A percentile compares a stretch with the other conserved stretches of the same genome.
Conservation (phyloP, 2,113 vertebrate species). For the Gymnarchus niloticus region DNA sequence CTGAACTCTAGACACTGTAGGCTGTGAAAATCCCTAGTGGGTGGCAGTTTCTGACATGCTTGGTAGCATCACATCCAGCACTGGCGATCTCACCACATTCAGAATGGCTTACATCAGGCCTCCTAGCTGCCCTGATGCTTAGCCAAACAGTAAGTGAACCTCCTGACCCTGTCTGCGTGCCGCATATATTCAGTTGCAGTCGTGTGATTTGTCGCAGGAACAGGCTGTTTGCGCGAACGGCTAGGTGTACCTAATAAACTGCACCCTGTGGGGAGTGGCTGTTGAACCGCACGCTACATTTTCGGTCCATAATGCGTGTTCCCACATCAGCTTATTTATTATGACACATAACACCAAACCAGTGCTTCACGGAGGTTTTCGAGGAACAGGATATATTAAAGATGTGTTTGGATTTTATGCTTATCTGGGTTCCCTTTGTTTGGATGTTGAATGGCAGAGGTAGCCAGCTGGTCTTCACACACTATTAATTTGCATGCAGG, state of each 20-base stretch:
- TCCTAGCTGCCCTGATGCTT: neutral
- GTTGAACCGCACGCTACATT: neutral
- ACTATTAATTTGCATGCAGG: conserved; percentile 17
- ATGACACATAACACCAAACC: neutral
- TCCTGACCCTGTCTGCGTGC: neutral
- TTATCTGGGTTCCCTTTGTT: neutral
- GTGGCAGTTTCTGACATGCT: neutral
- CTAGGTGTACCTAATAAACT: neutral
- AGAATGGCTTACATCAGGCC: too few relatives aligned
- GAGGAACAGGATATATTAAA: neutral
- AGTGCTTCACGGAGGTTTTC: neutral
- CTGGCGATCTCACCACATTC: too few relatives aligned
- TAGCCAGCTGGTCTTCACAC: neutral
- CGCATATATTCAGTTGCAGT: neutral
- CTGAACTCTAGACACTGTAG: neutral
- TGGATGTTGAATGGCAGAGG: neutral
- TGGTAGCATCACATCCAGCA: neutral
- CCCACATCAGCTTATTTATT: neutral
- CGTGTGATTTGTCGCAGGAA: neutral
- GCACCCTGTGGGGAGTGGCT: neutral
- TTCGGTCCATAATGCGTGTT: neutral
- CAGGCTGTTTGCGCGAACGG: neutral
- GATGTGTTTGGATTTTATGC: neutral
- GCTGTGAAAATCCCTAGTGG: neutral
- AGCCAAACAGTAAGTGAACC: too few relatives aligned